Conservation (phyloP, 2,113 vertebrate genomes). For the Pyrgilauda ruficollis region DNA sequence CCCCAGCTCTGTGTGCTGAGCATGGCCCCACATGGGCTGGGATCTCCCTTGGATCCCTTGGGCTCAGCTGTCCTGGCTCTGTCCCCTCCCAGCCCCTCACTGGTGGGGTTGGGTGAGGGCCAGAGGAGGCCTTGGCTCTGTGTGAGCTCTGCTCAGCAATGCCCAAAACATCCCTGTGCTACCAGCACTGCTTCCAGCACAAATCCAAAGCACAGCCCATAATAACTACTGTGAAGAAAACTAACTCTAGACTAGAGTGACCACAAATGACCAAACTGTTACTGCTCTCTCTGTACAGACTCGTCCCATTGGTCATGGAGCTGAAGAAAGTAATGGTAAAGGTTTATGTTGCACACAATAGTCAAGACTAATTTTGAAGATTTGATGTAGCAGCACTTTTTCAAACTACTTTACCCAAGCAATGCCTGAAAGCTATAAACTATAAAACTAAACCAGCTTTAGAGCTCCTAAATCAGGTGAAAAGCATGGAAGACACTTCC, state of each 20-base stretch:
- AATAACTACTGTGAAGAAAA: neutral
- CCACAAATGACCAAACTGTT: neutral
- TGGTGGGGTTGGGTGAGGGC: neutral
- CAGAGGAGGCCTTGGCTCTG: neutral
- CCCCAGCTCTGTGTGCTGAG: neutral
- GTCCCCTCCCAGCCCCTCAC: neutral
- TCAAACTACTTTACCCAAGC: neutral
- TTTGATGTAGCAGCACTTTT: neutral
- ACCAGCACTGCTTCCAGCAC: neutral
- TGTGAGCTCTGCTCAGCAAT: neutral
- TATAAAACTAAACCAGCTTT: neutral
- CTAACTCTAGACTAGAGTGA: neutral
- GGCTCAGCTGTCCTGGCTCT: neutral
- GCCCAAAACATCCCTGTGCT: neutral
- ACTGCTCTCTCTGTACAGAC: neutral
- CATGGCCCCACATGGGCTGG: neutral
- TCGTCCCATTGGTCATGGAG: neutral
- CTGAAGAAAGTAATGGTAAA: neutral
- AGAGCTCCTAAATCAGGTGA: neutral
- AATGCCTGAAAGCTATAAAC: neutral
- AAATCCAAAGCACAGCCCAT: neutral
- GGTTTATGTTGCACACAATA: neutral
- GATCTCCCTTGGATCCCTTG: neutral
- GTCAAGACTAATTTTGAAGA: neutral
- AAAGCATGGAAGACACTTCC: neutral